Evolutionary conservation across 2,888 invertebrate species (phyloP), one percentile per base, ranked within the genome.

Genomic region (Thalpophila matura): DNA sequence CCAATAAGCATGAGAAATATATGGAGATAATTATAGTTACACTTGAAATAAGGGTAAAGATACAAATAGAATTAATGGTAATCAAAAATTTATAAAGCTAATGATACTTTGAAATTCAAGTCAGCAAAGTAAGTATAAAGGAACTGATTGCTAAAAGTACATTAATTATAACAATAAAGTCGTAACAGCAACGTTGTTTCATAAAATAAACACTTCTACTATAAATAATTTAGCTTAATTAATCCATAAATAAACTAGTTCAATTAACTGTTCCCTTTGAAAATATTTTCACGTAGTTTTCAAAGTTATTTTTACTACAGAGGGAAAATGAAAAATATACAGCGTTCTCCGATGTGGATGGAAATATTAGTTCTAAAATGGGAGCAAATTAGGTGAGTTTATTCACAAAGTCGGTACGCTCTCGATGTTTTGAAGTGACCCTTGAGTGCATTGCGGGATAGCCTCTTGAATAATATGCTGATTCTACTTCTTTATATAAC

Each of bases 371-470:
- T 54, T 20, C 24, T 42, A 26, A 74, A 77, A 63, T 55, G 49
- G 40, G 10, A 59, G 42, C 38, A 58, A 73, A 76, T 69, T 65
- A 62, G 73, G 29, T 58, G 51, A 56, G 60, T 73, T 73, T 76
- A 66, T 69, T 77, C 73, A 76, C 63, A 63, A 76, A 63, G 54
- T 76, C 22, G 50, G 68, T 62, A 55, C 45, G 46, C 45, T 63
- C 60, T 65, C 55, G 50, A 63, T 56, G 27, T 63, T 64, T 67
- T 71, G 40, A 58, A 76, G 73, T 38, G 57, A n/a, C 38, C 10
- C 26, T 61, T 0, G 49, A 75, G 55, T 67, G 74, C 72, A 75
- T 54, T 55, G 67, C 71, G 61, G 71, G 42, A 53, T 57, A 57
- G 47, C 46, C 54, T 9, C 71, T 72, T 54, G 54, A 66, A 57